Evolutionary conservation across 1,140 invertebrate genomes (phyloP).

Genomic region (Drosophila carrolli): DNA sequence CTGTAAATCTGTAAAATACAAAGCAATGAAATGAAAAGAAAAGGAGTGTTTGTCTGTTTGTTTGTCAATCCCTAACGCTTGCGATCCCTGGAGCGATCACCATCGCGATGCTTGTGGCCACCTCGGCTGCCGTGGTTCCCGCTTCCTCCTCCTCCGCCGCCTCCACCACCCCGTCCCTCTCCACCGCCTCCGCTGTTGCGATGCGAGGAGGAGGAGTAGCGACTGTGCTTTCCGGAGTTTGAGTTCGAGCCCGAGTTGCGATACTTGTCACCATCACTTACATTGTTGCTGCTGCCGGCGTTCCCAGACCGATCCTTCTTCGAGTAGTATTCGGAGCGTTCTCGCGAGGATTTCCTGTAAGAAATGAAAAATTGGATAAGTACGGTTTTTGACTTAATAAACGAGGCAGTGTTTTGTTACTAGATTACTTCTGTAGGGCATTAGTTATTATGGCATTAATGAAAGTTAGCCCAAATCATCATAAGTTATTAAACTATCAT

Average conservation of each 20-base stretch:
- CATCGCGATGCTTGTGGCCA: conserved; percentile 69
- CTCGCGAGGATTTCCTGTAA: conserved; percentile 64
- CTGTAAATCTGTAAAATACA: conserved; percentile 32
- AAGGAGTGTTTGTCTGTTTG: conserved; percentile 5
- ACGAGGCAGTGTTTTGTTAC: too few relatives aligned
- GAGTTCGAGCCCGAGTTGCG: conserved; percentile 67
- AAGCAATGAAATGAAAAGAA: conserved; percentile 23
- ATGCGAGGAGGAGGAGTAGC: conserved; percentile 56
- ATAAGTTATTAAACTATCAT: too few relatives aligned
- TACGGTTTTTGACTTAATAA: too few relatives aligned
- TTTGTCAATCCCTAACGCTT: conserved; percentile 60
- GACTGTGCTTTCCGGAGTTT: conserved; percentile 69
- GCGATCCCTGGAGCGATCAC: conserved; percentile 77
- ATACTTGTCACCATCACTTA: conserved; percentile 65
- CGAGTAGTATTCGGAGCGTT: conserved; percentile 74
- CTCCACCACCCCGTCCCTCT: conserved; percentile 19
- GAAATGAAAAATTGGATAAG: background rate
- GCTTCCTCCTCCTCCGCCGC: conserved; percentile 8
- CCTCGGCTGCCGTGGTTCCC: conserved; percentile 51
- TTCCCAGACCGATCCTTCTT: conserved; percentile 71
- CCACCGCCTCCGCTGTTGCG: conserved; percentile 41
- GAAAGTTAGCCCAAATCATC: too few relatives aligned
- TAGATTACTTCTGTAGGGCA: too few relatives aligned
- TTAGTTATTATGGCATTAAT: too few relatives aligned
- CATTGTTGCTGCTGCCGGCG: conserved; percentile 57